These are phyloP conservation scores for Amphipyra tragopoginis DNA, from an alignment of 2,888 invertebrate genomes.

Conservation along the genomic window DNA sequence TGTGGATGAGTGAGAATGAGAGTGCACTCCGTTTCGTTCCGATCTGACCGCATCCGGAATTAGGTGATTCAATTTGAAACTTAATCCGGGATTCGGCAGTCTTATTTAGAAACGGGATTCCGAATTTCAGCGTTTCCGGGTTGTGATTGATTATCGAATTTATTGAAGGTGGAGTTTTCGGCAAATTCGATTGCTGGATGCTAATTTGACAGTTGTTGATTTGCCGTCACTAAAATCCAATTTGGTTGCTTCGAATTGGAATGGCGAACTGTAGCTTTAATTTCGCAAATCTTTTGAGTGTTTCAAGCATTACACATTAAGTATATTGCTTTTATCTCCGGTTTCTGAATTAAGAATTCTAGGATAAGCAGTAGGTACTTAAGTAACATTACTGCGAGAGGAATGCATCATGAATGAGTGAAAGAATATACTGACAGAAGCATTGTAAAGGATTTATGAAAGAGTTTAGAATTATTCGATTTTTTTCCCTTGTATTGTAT, in stretches of 20 bases:
- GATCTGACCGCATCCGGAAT: not conserved
- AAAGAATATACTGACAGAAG: too few species aligned
- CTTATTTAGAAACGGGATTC: too few species aligned
- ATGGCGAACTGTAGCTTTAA: too few species aligned
- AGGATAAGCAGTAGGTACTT: too few species aligned
- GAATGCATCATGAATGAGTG: too few species aligned
- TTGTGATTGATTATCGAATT: constrained; percentile 23
- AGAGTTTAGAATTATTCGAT: too few species aligned
- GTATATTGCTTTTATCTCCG: too few species aligned
- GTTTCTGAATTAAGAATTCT: too few species aligned
- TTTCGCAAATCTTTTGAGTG: constrained; percentile 14
- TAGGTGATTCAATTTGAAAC: constrained; percentile 8
- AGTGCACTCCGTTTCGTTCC: constrained; percentile 55
- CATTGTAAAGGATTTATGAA: too few species aligned
- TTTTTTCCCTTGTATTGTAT: too few species aligned
- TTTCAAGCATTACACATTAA: not conserved
- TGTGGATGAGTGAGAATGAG: constrained; percentile 70
- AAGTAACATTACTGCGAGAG: too few species aligned
- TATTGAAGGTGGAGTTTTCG: constrained; percentile 10
- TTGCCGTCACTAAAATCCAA: constrained; percentile 12
- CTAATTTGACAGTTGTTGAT: constrained; percentile 1
- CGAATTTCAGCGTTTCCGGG: not conserved
- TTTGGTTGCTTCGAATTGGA: constrained; percentile 1
- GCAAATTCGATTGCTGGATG: constrained; percentile 8
- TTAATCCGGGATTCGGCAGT: not conserved